A percentile compares a stretch with the other conserved stretches of the same genome.
Evolutionary conservation across 2,113 vertebrate species (phyloP).

Genomic region (Barbus barbus): DNA sequence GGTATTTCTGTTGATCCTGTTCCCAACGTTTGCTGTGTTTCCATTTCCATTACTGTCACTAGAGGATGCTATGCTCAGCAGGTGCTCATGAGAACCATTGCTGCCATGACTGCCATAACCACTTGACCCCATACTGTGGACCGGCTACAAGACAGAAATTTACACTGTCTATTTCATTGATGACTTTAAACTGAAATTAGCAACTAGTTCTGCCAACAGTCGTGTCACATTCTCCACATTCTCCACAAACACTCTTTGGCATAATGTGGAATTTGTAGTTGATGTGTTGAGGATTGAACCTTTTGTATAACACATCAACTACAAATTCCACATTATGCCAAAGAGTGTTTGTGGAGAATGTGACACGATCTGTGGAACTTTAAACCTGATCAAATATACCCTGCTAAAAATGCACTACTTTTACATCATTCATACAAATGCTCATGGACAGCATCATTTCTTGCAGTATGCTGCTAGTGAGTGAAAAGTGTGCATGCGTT

Average conservation of each 20-base stretch:
- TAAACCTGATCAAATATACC: background rate
- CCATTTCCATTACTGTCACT: constrained; percentile 86
- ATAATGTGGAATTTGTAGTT: too few relatives aligned
- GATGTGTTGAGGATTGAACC: too few relatives aligned
- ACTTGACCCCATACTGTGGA: constrained; percentile 91
- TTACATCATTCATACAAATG: background rate
- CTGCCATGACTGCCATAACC: constrained; percentile 94
- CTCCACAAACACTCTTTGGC: too few relatives aligned
- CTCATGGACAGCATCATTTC: too few relatives aligned
- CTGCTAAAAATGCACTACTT: background rate
- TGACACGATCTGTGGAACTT: background rate
- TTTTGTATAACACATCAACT: background rate
- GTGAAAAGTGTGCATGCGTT: background rate
- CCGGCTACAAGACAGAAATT: constrained; percentile 75
- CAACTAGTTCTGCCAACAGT: background rate
- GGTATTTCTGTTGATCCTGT: constrained; percentile 31
- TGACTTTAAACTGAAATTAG: background rate
- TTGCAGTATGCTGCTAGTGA: too few relatives aligned
- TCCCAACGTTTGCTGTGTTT: constrained; percentile 52
- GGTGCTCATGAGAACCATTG: constrained; percentile 89
- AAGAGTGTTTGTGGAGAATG: background rate
- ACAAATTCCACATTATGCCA: background rate
- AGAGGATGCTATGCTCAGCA: constrained; percentile 88
- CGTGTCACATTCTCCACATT: too few relatives aligned
- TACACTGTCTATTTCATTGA: background rate